Evolutionary conservation across 2,113 vertebrate species (phyloP), one percentile per base, ranked within the genome.

Genomic region (Sorex araneus): DNA sequence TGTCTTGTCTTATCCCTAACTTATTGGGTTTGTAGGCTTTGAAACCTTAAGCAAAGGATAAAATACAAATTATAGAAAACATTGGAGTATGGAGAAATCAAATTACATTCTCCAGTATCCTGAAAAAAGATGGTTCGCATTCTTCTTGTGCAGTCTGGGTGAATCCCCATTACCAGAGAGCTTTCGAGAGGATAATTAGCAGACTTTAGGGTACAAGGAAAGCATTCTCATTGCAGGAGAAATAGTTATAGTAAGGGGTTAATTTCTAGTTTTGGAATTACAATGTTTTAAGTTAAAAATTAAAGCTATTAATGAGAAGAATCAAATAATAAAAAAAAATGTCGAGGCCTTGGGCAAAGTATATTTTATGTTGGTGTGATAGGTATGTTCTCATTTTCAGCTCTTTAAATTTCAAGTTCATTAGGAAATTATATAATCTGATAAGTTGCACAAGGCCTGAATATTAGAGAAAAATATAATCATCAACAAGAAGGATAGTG

Each of bases 1-100:
- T 97, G 97, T 97, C 97, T 98, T 98, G 98, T 97, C 98, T 99
- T 98, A 99, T 99, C 99, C 98, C 97, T 98, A 98, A 98, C 94
- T 99, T 98, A 99, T 98, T 98, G 97, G 97, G 97, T 98, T 98
- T 98, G 98, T 97, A 98, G 97, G 97, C 97, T 95, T 97, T 98
- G 98, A 98, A 99, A 99, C 98, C 98, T 98, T 98, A 98, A 98
- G 98, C 98, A 99, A 98, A 98, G 98, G 98, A 99, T 98, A 98
- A 98, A 98, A 98, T 98, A 98, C 94, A 98, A 98, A 98, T 98
- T 98, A 98, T 95, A 97, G 96, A 97, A 98, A 97, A 98, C 97
- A 97, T 93, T 95, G 96, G 97, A 98, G 97, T 97, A 97, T 84
- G 94, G 91, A 91, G 60, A 98, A 98, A 98, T 98, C 97, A 98